Conservation (phyloP, 1,140 invertebrate species). For the Tribolium madens region DNA sequence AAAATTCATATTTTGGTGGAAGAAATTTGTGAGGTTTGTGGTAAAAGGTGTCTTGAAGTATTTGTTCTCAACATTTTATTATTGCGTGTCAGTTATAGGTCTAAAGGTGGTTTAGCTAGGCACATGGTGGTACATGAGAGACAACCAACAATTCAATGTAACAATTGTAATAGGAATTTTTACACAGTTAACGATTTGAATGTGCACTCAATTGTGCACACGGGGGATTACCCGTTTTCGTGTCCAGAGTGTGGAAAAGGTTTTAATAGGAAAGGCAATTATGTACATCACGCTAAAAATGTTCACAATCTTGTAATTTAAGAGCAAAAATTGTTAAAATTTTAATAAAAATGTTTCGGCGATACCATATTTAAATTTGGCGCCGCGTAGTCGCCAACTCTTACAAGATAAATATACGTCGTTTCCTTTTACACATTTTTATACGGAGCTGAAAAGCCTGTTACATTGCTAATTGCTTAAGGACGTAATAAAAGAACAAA, state of each 20-base stretch:
- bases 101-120: not conserved
- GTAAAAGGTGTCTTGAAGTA: not conserved
- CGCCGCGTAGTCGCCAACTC: too few relatives aligned
- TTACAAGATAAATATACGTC: too few relatives aligned
- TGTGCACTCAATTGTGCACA: not conserved
- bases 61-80: not conserved
- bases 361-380: too few relatives aligned
- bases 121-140: not conserved
- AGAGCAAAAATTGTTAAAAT: too few relatives aligned
- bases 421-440: too few relatives aligned
- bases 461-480: too few relatives aligned
- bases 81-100: not conserved
- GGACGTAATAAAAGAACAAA: too few relatives aligned
- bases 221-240: not conserved
- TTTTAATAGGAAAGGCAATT: conserved; percentile 10
- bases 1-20: not conserved
- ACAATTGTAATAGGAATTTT: not conserved
- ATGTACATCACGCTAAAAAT: not conserved
- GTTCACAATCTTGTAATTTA: too few relatives aligned
- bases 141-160: not conserved
- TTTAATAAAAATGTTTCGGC: too few relatives aligned
- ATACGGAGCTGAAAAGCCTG: too few relatives aligned
- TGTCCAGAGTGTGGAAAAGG: not conserved
- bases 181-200: not conserved
- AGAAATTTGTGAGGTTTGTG: not conserved